Evolutionary conservation across 1,140 invertebrate species (phyloP).

Genomic region (Branchinecta lindahli): DNA sequence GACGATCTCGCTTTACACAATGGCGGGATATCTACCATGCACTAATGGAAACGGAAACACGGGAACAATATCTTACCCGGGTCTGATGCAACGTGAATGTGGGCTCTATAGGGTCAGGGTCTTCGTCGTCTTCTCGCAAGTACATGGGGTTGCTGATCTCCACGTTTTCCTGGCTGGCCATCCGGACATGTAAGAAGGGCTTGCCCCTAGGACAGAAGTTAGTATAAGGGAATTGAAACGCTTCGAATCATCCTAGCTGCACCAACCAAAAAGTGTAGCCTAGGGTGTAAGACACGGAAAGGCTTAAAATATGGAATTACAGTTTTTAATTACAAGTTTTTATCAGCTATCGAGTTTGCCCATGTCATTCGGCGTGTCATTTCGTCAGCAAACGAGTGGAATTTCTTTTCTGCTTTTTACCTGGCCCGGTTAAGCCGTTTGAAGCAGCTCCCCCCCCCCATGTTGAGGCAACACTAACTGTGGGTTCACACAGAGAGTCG

Average conservation of each 20-base stretch:
- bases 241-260: slow-evolving; percentile 16
- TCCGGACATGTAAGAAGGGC: slow-evolving; percentile 56
- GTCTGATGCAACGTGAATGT: slow-evolving; percentile 27
- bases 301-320: slow-evolving; percentile 16
- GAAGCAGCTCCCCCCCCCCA: too few relatives aligned
- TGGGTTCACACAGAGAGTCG: too few relatives aligned
- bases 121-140: slow-evolving; percentile 46
- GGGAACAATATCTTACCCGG: slow-evolving; percentile 2
- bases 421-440: too few relatives aligned
- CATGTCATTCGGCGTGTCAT: too few relatives aligned
- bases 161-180: slow-evolving; percentile 51
- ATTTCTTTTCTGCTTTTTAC: too few relatives aligned
- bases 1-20: too few relatives aligned
- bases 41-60: too few relatives aligned
- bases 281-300: slow-evolving; percentile 12
- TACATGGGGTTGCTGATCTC: slow-evolving; percentile 75
- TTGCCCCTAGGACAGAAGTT: slow-evolving; percentile 33
- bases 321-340: too few relatives aligned
- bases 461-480: too few relatives aligned
- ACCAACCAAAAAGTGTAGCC: slow-evolving; percentile 18
- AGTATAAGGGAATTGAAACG: slow-evolving; percentile 18
- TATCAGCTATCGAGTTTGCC: too few relatives aligned
- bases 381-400: too few relatives aligned
- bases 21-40: too few relatives aligned
- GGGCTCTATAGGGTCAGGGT: slow-evolving; percentile 37